Evolutionary conservation across 1,140 invertebrate species (phyloP).

Genomic region (Brachionus paranguensis): DNA sequence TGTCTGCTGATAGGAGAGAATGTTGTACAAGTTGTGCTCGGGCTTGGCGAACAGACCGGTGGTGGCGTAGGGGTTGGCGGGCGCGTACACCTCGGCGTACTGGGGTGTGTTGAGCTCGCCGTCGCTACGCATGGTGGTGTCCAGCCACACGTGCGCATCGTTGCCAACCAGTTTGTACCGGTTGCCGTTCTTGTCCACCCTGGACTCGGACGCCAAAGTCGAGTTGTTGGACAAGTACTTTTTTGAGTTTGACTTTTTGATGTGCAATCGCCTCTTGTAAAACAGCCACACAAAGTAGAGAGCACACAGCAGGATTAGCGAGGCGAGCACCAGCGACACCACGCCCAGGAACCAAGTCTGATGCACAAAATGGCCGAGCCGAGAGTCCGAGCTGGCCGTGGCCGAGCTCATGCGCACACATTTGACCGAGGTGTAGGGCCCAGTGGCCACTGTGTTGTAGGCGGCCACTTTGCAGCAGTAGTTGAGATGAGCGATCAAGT

Average conservation of each 20-base stretch:
- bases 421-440: background rate
- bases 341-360: background rate
- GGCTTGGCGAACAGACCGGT: background rate
- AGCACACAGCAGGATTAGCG: background rate
- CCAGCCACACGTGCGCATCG: slow-evolving; percentile 17
- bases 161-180: slow-evolving; percentile 28
- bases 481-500: background rate
- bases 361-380: too few relatives aligned
- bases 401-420: background rate
- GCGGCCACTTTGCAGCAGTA: slow-evolving; percentile 27
- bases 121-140: background rate
- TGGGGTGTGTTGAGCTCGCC: background rate
- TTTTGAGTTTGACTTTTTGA: slow-evolving; percentile 15
- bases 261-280: background rate
- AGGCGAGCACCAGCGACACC: background rate
- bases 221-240: slow-evolving; percentile 31
- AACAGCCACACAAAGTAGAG: background rate
- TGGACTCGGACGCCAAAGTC: background rate
- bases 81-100: slow-evolving; percentile 23
- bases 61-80: slow-evolving; percentile 31
- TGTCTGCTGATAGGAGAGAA: background rate
- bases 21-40: slow-evolving; percentile 2
- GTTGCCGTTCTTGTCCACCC: background rate
- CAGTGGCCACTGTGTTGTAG: background rate
- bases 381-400: too few relatives aligned